Conservation (phyloP, 2,797 vertebrate genomes). For the Pangasius macronema region DNA sequence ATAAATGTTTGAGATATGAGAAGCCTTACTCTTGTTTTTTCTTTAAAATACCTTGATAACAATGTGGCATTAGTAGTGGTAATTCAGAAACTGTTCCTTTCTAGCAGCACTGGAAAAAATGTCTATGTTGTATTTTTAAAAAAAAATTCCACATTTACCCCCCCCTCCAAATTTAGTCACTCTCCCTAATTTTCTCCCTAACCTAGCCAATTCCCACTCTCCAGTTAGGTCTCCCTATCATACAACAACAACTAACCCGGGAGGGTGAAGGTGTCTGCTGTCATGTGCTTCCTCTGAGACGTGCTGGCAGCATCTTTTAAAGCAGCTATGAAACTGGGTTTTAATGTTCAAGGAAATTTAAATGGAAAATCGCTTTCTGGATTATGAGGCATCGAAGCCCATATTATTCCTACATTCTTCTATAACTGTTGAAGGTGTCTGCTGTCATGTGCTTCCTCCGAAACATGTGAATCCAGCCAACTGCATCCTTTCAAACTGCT, state of each 20-base stretch:
- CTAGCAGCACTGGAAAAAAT: neutral
- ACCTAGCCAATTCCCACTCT: neutral
- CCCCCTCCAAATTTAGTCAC: neutral
- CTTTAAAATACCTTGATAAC: neutral
- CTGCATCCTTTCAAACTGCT: neutral
- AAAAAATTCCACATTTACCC: neutral
- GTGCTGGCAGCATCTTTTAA: neutral
- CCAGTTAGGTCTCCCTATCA: neutral
- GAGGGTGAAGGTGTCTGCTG: neutral
- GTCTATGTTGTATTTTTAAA: neutral
- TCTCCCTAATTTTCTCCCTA: neutral
- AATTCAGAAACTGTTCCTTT: neutral
- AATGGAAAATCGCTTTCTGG: neutral
- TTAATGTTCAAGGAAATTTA: conserved; percentile 8
- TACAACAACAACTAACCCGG: neutral
- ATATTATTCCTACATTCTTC: neutral
- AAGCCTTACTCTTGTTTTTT: neutral
- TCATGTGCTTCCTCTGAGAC: neutral
- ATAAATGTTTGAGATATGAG: neutral
- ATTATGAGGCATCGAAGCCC: neutral
- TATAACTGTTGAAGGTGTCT: neutral
- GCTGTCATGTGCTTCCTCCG: neutral
- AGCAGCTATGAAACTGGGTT: conserved; percentile 9
- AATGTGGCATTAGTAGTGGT: neutral
- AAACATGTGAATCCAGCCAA: neutral